phyloP scores from a whole-genome alignment of 1,140 invertebrate species.

The Calycopis cecrops region DNA sequence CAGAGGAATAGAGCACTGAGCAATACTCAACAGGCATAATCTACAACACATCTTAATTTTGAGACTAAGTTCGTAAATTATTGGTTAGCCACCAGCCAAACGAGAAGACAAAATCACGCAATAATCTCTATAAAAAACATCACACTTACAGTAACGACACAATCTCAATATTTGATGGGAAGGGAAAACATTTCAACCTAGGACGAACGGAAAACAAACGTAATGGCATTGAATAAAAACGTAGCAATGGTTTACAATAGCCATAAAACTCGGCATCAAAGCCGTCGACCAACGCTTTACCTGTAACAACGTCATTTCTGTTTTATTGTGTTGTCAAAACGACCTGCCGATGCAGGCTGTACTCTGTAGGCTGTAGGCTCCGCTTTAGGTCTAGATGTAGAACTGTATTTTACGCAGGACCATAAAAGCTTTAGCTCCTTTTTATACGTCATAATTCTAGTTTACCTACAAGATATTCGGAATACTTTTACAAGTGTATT shows the following conservation, averaged over 20 bases:
- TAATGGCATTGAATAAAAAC: constrained; percentile 34
- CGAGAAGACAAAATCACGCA: no score
- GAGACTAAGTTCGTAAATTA: no score
- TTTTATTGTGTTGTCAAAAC: constrained; percentile 1
- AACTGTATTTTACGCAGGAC: neutral
- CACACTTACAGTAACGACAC: no score
- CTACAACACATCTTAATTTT: no score
- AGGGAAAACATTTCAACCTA: constrained; percentile 19
- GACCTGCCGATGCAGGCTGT: neutral
- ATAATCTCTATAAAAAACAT: no score
- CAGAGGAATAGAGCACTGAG: no score
- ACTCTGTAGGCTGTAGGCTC: neutral
- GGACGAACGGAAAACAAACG: constrained; percentile 28
- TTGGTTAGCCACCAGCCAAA: no score
- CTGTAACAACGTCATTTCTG: neutral
- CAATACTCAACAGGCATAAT: no score
- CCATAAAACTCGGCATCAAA: constrained; percentile 37
- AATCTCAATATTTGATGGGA: constrained; percentile 7
- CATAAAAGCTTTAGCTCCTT: neutral
- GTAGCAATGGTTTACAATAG: constrained; percentile 34
- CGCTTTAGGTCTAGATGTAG: constrained; percentile 2
- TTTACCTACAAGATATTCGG: no score
- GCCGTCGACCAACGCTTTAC: neutral
- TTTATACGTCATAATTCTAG: no score
- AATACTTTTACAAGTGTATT: no score